These are phyloP conservation scores for Trissolcus basalis DNA, from an alignment of 1,140 invertebrate species.

Conservation along the genomic window DNA sequence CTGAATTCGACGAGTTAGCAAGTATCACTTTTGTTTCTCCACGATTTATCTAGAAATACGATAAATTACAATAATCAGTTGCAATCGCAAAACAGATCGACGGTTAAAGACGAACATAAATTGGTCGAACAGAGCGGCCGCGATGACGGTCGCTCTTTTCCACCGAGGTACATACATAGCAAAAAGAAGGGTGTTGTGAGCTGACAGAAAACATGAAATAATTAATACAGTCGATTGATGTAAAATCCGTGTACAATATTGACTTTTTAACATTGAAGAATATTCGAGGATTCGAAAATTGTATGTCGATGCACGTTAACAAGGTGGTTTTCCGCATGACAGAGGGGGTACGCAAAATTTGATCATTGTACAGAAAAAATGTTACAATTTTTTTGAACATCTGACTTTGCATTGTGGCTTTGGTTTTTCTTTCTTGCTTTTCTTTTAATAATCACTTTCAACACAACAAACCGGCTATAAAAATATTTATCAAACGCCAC, in stretches of 20 bases:
- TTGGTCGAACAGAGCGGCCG: not conserved
- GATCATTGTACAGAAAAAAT: constrained; percentile 22
- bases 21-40: constrained; percentile 44
- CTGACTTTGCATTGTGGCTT: constrained; percentile 44
- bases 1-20: constrained; percentile 28
- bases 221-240: constrained; percentile 17
- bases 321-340: constrained; percentile 14
- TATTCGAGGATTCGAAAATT: constrained; percentile 26
- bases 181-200: constrained; percentile 21
- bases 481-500: constrained; percentile 35
- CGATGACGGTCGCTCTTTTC: constrained; percentile 16
- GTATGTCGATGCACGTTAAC: constrained; percentile 38
- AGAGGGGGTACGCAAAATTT: constrained; percentile 2
- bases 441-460: constrained; percentile 15
- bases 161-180: constrained; percentile 41
- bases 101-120: constrained; percentile 18
- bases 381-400: constrained; percentile 21
- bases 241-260: constrained; percentile 32
- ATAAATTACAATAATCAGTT: constrained; percentile 23
- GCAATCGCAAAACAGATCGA: not conserved
- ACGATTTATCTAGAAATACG: constrained; percentile 31
- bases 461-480: constrained; percentile 35
- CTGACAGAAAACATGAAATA: constrained; percentile 29
- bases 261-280: constrained; percentile 33
- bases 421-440: constrained; percentile 2